phyloP scores from a whole-genome alignment of 2,797 vertebrate species.

The Aplochiton taeniatus region DNA sequence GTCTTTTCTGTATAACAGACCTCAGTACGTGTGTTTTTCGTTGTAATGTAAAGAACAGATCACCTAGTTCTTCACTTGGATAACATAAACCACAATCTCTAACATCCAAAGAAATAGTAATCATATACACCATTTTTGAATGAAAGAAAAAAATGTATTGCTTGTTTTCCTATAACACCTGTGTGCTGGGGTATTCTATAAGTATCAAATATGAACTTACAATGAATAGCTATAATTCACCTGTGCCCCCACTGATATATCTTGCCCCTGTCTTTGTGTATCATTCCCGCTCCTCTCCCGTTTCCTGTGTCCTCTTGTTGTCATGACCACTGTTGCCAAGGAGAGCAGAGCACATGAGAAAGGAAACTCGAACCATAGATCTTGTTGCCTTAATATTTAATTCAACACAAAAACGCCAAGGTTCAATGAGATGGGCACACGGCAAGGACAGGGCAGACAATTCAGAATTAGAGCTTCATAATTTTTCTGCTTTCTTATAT shows the following conservation, averaged over 20 bases:
- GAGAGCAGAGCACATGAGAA: constrained; percentile 64
- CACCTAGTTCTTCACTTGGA: too few species aligned
- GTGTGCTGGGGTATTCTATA: neutral
- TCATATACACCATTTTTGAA: too few species aligned
- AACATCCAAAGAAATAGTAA: too few species aligned
- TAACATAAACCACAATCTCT: too few species aligned
- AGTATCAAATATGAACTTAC: neutral
- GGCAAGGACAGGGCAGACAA: neutral
- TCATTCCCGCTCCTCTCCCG: constrained; percentile 40
- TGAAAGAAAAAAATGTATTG: neutral
- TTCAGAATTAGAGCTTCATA: neutral
- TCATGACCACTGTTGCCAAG: constrained; percentile 77
- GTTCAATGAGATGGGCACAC: constrained; percentile 30
- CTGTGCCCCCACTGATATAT: constrained; percentile 39
- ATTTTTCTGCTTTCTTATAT: neutral
- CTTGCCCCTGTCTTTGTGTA: constrained; percentile 42
- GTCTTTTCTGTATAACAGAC: neutral
- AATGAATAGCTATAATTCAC: constrained; percentile 27
- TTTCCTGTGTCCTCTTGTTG: constrained; percentile 71
- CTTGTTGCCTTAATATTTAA: constrained; percentile 76
- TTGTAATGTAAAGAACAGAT: neutral
- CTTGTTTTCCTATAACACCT: neutral
- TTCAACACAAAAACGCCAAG: constrained; percentile 52
- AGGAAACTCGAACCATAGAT: constrained; percentile 73
- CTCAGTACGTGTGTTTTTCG: neutral